Conservation (phyloP, 2,113 vertebrate species). For the Protobothrops flavoviridis region DNA sequence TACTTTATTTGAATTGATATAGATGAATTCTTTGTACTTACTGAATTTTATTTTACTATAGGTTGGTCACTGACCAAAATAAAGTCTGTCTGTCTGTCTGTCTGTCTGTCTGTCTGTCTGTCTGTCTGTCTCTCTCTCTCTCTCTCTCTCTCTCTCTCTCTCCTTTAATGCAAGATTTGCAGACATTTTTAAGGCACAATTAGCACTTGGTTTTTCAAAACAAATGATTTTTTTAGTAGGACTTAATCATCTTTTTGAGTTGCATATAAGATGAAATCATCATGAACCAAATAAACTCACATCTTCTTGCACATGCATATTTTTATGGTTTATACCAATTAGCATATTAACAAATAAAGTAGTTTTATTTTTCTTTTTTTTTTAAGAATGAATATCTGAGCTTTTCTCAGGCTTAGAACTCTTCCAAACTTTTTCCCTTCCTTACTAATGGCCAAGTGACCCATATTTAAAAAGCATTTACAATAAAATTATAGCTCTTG, state of each 20-base stretch:
- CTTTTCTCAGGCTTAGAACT: constrained; percentile 66
- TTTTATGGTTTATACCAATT: constrained; percentile 56
- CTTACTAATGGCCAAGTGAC: constrained; percentile 67
- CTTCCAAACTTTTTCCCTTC: constrained; percentile 43
- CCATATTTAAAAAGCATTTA: constrained; percentile 89
- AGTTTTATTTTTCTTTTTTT: not conserved
- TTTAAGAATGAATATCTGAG: constrained; percentile 39
- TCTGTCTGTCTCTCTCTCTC: not conserved
- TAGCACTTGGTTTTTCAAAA: constrained; percentile 14
- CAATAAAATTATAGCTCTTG: constrained; percentile 78
- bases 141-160: not conserved
- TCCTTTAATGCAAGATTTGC: not conserved
- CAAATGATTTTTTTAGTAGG: not conserved
- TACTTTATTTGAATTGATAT: not conserved
- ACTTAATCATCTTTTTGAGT: not conserved
- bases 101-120: no score
- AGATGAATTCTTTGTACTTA: not conserved
- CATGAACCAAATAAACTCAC: constrained; percentile 41
- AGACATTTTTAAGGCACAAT: constrained; percentile 2
- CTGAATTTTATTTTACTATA: not conserved
- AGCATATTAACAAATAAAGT: constrained; percentile 59
- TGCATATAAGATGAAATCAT: constrained; percentile 52
- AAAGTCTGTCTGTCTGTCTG: not conserved
- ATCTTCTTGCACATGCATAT: constrained; percentile 54
- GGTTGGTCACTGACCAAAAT: not conserved